A percentile compares a stretch with the other conserved stretches of the same genome.
Evolutionary conservation across 37 sponge, comb jelly and placozoan genomes (phyloP).

Genomic region (Crambe crambe): DNA sequence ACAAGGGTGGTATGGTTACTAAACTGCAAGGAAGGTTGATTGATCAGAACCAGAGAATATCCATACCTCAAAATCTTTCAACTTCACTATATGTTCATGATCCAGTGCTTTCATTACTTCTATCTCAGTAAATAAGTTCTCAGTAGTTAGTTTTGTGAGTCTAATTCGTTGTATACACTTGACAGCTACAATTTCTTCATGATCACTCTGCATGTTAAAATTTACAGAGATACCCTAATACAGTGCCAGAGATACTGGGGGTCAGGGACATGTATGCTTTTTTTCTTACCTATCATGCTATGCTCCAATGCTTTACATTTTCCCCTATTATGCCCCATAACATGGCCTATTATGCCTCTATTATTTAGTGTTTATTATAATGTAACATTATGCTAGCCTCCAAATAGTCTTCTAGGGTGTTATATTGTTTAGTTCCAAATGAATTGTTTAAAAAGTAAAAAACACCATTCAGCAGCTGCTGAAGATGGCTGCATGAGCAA

Average conservation of each 20-base stretch:
- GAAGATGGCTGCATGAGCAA: neutral
- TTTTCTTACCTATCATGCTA: neutral
- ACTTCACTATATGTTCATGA: slow-evolving; percentile 71
- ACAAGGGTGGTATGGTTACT: too few species aligned
- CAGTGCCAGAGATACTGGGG: neutral
- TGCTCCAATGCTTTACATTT: neutral
- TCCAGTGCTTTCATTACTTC: slow-evolving; percentile 58
- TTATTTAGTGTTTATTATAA: too few species aligned
- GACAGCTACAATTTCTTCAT: slow-evolving; percentile 65
- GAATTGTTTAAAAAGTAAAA: too few species aligned
- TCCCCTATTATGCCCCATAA: neutral
- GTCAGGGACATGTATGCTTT: neutral
- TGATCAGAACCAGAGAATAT: neutral
- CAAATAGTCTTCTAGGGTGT: neutral
- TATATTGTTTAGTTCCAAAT: neutral
- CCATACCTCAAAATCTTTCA: slow-evolving; percentile 70
- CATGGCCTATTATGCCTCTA: neutral
- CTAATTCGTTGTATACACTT: slow-evolving; percentile 67
- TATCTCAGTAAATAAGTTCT: slow-evolving; percentile 82
- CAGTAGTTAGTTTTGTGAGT: slow-evolving; percentile 44
- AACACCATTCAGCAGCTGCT: slow-evolving; percentile 1
- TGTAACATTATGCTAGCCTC: neutral
- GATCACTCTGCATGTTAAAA: slow-evolving; percentile 17
- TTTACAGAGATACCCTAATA: neutral
- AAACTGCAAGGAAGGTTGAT: too few species aligned